Percentiles rank a stretch among this genome's conserved stretches.
Conservation (phyloP, 2,888 invertebrate species). For the Strigamia transsilvanica region DNA sequence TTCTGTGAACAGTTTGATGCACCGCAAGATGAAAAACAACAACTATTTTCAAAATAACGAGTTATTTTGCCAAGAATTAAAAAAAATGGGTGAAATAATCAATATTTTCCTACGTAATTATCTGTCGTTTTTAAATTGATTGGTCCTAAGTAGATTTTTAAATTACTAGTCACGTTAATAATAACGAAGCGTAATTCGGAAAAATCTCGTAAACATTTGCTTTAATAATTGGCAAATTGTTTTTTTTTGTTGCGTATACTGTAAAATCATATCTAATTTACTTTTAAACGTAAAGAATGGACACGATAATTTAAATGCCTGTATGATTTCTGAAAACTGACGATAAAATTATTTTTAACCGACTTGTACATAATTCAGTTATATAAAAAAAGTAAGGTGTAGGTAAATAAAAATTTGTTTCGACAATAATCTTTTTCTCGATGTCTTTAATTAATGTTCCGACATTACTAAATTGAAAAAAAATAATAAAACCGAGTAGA, state of each 20-base stretch:
- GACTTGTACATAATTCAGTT: slow-evolving; percentile 26
- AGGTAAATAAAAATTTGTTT: slow-evolving; percentile 22
- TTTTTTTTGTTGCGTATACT: too few relatives aligned
- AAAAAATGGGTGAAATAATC: background rate
- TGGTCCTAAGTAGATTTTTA: background rate
- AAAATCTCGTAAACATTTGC: background rate
- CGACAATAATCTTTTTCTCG: background rate
- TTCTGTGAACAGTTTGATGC: slow-evolving; percentile 14
- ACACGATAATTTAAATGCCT: slow-evolving; percentile 24
- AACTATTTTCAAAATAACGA: slow-evolving; percentile 31
- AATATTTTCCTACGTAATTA: slow-evolving; percentile 6
- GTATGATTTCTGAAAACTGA: slow-evolving; percentile 23
- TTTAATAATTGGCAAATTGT: too few relatives aligned
- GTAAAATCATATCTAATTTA: background rate
- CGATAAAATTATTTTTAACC: slow-evolving; percentile 31
- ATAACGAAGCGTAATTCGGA: background rate
- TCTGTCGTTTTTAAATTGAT: background rate
- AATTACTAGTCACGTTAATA: slow-evolving; percentile 10
- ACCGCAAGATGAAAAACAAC: background rate
- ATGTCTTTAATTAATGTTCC: background rate
- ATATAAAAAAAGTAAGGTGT: slow-evolving; percentile 28
- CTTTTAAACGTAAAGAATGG: slow-evolving; percentile 3
- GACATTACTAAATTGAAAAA: background rate
- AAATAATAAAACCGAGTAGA: background rate
- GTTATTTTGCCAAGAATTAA: slow-evolving; percentile 32